Evolutionary conservation across 2,797 vertebrate genomes (phyloP).

Genomic region (Propithecus deckenii): DNA sequence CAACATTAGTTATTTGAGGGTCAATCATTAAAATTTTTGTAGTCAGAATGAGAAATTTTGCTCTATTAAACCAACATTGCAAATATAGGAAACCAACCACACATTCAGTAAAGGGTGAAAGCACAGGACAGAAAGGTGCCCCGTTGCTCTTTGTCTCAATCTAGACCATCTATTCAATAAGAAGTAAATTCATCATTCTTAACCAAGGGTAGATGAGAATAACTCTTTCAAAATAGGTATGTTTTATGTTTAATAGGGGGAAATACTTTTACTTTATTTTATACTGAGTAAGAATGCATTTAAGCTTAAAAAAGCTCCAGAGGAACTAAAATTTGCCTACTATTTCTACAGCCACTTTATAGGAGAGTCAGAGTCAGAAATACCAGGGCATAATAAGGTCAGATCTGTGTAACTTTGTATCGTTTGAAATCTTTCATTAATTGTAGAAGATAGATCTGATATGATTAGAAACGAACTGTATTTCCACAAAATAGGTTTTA

Average conservation of each 20-base stretch:
- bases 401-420: background rate
- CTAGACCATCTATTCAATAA: background rate
- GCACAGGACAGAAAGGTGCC: background rate
- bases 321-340: background rate
- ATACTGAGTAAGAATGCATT: background rate
- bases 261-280: background rate
- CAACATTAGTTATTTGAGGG: background rate
- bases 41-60: background rate
- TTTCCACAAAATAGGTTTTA: conserved; percentile 39
- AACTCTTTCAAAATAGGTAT: background rate
- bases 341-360: background rate
- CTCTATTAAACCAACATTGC: background rate
- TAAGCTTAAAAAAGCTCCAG: background rate
- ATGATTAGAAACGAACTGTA: conserved; percentile 47
- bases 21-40: background rate
- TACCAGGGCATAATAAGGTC: background rate
- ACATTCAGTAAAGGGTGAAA: background rate
- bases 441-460: conserved; percentile 49
- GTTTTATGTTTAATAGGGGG: background rate
- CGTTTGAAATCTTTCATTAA: conserved; percentile 52
- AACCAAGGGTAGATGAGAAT: background rate
- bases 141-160: background rate
- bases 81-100: background rate
- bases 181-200: background rate
- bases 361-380: background rate